A percentile compares a stretch with the other conserved stretches of the same genome.
Evolutionary conservation across 2,797 vertebrate genomes (phyloP).

Genomic region (Psittacula derbiana): DNA sequence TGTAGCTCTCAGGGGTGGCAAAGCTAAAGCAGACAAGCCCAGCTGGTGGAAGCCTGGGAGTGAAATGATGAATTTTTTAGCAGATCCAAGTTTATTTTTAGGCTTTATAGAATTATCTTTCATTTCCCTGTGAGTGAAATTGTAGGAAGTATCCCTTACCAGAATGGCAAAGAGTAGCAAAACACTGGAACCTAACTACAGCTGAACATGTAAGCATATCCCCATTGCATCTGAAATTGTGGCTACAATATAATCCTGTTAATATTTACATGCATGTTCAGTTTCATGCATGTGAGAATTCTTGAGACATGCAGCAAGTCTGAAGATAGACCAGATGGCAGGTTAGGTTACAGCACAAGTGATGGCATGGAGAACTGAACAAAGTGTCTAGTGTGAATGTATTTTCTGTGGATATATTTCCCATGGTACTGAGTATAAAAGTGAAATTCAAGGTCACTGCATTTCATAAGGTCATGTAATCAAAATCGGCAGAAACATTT

Average conservation of each 20-base stretch:
- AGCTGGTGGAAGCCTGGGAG: constrained; percentile 70
- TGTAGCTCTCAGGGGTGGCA: constrained; percentile 68
- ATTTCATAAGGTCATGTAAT: not conserved
- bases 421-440: not conserved
- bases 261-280: not conserved
- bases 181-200: not conserved
- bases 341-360: not conserved
- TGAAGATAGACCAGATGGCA: not conserved
- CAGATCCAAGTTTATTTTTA: constrained; percentile 75
- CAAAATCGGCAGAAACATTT: not conserved
- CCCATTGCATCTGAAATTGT: not conserved
- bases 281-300: not conserved
- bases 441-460: not conserved
- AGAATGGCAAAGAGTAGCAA: not conserved
- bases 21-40: constrained; percentile 71
- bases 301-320: not conserved
- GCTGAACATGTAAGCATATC: not conserved
- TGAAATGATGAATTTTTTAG: constrained; percentile 76
- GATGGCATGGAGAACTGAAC: not conserved
- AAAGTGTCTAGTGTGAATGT: not conserved
- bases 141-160: constrained; percentile 32
- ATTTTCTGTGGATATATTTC: not conserved
- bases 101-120: constrained; percentile 68
- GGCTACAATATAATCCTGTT: not conserved
- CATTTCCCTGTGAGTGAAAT: constrained; percentile 66